Evolutionary conservation across 2,888 invertebrate genomes (phyloP).

Genomic region (Gnatocerus cornutus): DNA sequence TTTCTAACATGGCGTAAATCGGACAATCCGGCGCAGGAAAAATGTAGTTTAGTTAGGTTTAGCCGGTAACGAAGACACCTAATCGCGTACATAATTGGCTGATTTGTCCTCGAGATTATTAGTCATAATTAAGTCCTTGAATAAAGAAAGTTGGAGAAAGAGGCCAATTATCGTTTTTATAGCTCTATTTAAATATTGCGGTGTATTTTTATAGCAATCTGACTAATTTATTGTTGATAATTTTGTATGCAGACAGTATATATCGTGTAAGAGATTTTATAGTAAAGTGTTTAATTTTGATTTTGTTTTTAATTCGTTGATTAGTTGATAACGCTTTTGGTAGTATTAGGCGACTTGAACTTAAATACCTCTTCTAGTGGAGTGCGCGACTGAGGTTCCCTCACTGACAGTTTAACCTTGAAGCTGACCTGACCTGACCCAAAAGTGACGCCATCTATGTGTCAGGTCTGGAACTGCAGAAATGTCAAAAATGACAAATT

Average conservation of each 20-base stretch:
- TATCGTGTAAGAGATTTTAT: slow-evolving; percentile 38
- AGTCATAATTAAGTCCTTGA: slow-evolving; percentile 8
- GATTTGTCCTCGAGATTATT: neutral
- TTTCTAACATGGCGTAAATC: no score
- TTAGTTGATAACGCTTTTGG: slow-evolving; percentile 33
- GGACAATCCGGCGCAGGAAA: no score
- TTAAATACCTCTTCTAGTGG: slow-evolving; percentile 21
- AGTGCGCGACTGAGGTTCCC: slow-evolving; percentile 2
- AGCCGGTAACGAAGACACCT: slow-evolving; percentile 11
- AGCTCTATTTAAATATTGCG: slow-evolving; percentile 11
- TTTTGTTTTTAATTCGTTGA: slow-evolving; percentile 28
- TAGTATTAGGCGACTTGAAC: slow-evolving; percentile 3
- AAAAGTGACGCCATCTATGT: neutral
- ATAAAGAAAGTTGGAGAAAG: neutral
- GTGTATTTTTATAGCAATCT: slow-evolving; percentile 33
- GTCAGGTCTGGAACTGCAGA: no score
- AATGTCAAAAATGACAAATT: no score
- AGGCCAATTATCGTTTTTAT: slow-evolving; percentile 6
- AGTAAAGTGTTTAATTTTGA: slow-evolving; percentile 39
- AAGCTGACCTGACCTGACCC: no score
- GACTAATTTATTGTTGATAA: slow-evolving; percentile 38
- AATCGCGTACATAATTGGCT: slow-evolving; percentile 12
- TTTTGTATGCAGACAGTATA: slow-evolving; percentile 24
- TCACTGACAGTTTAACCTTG: no score
- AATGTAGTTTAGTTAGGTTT: neutral